Base-by-base conservation (phyloP, 2,113 vertebrate species). In the Rallus limicola region DNA sequence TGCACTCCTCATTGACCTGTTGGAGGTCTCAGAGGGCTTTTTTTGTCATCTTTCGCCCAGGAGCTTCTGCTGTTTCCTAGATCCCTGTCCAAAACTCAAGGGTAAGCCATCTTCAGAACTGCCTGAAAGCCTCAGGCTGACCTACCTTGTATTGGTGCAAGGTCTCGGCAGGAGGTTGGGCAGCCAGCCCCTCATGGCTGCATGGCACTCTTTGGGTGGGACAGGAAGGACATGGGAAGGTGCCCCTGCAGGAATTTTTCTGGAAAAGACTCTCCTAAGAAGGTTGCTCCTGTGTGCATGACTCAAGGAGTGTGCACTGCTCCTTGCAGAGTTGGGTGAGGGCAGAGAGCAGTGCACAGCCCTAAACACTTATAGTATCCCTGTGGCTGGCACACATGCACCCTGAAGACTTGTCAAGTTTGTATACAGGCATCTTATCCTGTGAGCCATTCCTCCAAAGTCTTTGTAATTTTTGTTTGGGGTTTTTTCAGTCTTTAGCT, bases 281-380 rank as follows among this genome's bases (percentile, higher is more conserved):
- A 46, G 21, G 3, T 52, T 68, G 21, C 4, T 48, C 11, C 4
- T 2, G 4, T 9, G 25, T 8, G 19, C 16, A 3, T 0, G 0
- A 10, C n/a, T 83, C 59, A 1, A 1, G 29, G 58, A 71, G 24
- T 1, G 20, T 21, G 52, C 33, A 58, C 9, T 4, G 19, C 48
- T 93, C 38, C 80, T 68, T 46, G 48, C 9, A 29, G 65, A 48
- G 29, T 29, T 55, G 38, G 33, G 28, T 0, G 1, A 59, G 17
- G 25, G 34, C 40, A 75, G n/a, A 19, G 11, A 31, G 48, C 2
- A 1, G 21, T 44, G 42, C 29, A 18, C 26, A 69, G 75, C 15
- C 10, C 56, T 31, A 52, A 42, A 70, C 0, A 2, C 8, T 52
- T 26, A 7, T 6, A 71, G 16, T 24, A 48, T 74, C 29, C 25